These are phyloP conservation scores for Leucosticte australis DNA, from an alignment of 2,113 vertebrate genomes.

Conservation along the genomic window DNA sequence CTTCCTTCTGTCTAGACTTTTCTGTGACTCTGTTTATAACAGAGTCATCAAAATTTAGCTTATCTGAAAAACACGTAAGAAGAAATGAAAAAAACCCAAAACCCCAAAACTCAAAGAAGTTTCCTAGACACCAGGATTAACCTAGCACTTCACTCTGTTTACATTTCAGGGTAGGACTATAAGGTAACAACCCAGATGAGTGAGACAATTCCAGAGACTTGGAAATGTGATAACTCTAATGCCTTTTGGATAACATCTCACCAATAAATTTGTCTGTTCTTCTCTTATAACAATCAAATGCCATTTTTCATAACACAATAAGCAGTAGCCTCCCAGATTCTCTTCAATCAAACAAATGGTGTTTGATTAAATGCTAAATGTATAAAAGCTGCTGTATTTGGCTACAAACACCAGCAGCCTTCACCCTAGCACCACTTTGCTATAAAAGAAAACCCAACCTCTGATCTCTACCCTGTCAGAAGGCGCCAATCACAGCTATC, in stretches of 20 bases:
- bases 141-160: not conserved
- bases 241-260: not conserved
- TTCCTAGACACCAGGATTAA: not conserved
- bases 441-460: not conserved
- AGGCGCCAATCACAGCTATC: not conserved
- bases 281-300: not conserved
- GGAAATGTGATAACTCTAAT: not conserved
- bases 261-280: not conserved
- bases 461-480: not conserved
- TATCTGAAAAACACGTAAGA: constrained; percentile 69
- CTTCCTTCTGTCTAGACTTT: constrained; percentile 80
- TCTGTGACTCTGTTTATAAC: constrained; percentile 82
- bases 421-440: not conserved
- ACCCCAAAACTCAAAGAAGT: not conserved
- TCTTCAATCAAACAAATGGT: not conserved
- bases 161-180: not conserved
- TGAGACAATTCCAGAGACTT: not conserved
- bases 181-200: not conserved
- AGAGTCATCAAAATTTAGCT: constrained; percentile 78
- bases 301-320: not conserved
- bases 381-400: not conserved
- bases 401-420: not conserved
- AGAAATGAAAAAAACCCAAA: not conserved
- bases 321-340: not conserved
- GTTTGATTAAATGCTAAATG: not conserved